Conservation (phyloP, 2,113 vertebrate genomes). For the Myotis brandtii region DNA sequence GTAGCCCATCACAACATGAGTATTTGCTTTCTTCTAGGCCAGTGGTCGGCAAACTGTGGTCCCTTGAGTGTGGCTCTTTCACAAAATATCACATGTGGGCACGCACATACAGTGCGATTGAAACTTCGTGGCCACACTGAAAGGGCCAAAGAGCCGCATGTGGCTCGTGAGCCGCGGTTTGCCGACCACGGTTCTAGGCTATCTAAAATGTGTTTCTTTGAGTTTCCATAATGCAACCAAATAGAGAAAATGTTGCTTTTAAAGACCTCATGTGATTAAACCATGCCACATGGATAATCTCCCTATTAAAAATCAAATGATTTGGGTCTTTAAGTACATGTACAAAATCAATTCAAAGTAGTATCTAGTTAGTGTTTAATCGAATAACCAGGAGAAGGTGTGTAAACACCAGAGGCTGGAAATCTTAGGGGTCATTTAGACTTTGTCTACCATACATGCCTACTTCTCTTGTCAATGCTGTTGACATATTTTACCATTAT, state of each 20-base stretch:
- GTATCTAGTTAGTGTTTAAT: neutral
- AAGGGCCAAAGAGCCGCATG: too few relatives aligned
- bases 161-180: too few relatives aligned
- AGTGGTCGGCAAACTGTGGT: too few relatives aligned
- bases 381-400: neutral
- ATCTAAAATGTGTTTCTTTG: neutral
- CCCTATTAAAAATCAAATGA: neutral
- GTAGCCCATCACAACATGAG: neutral
- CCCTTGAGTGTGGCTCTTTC: too few relatives aligned
- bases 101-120: too few relatives aligned
- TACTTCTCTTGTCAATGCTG: neutral
- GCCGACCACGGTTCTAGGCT: neutral
- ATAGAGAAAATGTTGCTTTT: neutral
- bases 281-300: neutral
- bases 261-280: neutral
- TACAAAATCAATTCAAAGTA: neutral
- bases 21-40: neutral
- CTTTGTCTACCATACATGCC: neutral
- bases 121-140: too few relatives aligned
- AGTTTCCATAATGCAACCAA: neutral
- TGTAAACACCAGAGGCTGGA: neutral
- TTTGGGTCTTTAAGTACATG: neutral
- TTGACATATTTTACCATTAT: neutral
- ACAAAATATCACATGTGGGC: too few relatives aligned
- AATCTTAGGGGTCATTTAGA: neutral